Percentiles rank a stretch among this genome's conserved stretches.
phyloP scores from a whole-genome alignment of 2,888 invertebrate genomes.

The Phortica okadai region DNA sequence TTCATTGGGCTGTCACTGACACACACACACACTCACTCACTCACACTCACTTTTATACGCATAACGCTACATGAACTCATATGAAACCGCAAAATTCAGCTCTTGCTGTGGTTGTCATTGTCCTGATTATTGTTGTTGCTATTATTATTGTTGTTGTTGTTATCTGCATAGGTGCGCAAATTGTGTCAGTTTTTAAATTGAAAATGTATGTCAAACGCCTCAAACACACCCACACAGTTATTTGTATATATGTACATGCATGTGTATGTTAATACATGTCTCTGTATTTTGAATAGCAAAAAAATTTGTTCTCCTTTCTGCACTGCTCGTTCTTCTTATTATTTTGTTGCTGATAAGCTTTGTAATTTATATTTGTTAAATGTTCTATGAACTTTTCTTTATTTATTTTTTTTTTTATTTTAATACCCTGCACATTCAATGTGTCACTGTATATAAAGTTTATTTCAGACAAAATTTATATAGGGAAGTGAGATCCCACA shows the following conservation, averaged over 20 bases:
- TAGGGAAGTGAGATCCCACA: background rate
- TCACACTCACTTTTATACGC: background rate
- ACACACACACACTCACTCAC: background rate
- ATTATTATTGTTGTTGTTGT: background rate
- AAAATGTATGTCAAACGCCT: conserved; percentile 58
- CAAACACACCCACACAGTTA: background rate
- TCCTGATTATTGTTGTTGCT: background rate
- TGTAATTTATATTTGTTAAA: conserved; percentile 45
- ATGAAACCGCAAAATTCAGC: background rate
- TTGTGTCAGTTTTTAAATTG: conserved; percentile 64
- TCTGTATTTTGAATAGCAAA: conserved; percentile 41
- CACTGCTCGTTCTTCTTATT: background rate
- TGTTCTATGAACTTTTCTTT: background rate
- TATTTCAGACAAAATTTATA: background rate
- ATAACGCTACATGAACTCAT: background rate
- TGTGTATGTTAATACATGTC: background rate
- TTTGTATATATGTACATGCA: background rate
- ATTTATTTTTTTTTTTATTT: background rate
- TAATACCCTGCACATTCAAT: background rate
- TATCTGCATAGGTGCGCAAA: conserved; percentile 8
- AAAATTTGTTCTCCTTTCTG: background rate
- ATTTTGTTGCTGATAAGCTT: conserved; percentile 48
- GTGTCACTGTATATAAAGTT: background rate
- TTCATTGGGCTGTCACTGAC: background rate
- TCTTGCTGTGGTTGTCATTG: conserved; percentile 8